phyloP scores from a whole-genome alignment of 2,797 vertebrate species.

The Neosilurus hyrtlii region DNA sequence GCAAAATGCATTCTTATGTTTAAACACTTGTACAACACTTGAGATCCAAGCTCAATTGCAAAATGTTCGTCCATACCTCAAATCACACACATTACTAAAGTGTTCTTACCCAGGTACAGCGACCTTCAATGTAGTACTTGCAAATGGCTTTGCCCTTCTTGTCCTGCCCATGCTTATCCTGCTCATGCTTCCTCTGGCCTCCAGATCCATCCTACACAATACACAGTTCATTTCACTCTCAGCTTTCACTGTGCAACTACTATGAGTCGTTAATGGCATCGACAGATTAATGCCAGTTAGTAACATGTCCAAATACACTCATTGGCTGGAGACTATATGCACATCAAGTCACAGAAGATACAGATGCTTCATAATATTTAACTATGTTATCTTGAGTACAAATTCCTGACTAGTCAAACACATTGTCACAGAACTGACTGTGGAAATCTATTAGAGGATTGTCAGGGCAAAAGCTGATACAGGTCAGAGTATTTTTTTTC shows the following conservation, averaged over 20 bases:
- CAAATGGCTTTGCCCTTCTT: constrained; percentile 97
- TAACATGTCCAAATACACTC: background rate
- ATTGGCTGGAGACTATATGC: background rate
- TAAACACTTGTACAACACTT: background rate
- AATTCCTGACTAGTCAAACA: background rate
- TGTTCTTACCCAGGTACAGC: constrained; percentile 88
- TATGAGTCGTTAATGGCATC: too few relatives aligned
- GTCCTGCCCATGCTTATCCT: constrained; percentile 87
- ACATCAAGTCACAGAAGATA: background rate
- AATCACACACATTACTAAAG: background rate
- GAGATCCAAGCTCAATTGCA: background rate
- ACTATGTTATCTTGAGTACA: background rate
- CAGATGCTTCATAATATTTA: background rate
- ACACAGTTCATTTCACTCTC: constrained; percentile 33
- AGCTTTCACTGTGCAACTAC: constrained; percentile 1
- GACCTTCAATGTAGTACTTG: constrained; percentile 95
- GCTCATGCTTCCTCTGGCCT: constrained; percentile 77
- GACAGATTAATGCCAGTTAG: background rate
- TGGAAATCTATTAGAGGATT: background rate
- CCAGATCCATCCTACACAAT: constrained; percentile 72
- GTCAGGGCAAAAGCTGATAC: background rate
- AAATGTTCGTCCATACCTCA: background rate
- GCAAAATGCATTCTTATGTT: background rate
- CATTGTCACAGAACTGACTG: background rate
- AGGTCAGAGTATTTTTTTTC: background rate